These are phyloP conservation scores for Pedicia rivosa DNA, from an alignment of 2,888 invertebrate species.

Conservation along the genomic window DNA sequence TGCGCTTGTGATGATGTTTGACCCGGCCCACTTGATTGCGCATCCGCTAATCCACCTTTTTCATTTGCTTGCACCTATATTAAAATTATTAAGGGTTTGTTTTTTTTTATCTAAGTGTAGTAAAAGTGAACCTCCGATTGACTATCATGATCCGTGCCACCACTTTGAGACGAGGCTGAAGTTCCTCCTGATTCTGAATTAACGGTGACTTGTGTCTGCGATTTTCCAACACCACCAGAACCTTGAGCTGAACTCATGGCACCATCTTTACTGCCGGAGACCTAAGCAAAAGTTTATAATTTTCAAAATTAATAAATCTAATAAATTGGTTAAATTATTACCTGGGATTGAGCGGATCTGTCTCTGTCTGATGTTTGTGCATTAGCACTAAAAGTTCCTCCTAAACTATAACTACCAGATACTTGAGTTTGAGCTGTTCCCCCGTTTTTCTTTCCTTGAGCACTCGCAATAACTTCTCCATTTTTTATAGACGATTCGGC, in stretches of 20 bases:
- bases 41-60: conserved; percentile 72
- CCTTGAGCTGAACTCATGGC: conserved; percentile 63
- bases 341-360: conserved; percentile 47
- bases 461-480: conserved; percentile 58
- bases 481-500: conserved; percentile 39
- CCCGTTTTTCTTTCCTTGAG: conserved; percentile 58
- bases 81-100: conserved; percentile 22
- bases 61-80: conserved; percentile 66
- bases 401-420: conserved; percentile 59
- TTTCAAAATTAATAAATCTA: background rate
- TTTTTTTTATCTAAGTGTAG: background rate
- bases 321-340: too few relatives aligned
- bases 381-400: conserved; percentile 67
- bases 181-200: conserved; percentile 62
- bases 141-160: conserved; percentile 56
- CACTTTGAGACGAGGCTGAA: conserved; percentile 57
- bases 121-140: conserved; percentile 24
- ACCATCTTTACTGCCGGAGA: conserved; percentile 56
- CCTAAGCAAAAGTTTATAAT: conserved; percentile 26
- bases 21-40: conserved; percentile 70
- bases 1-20: conserved; percentile 79
- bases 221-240: conserved; percentile 52
- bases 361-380: conserved; percentile 62
- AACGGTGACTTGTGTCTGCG: conserved; percentile 61
- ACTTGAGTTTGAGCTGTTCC: conserved; percentile 72